phyloP scores from a whole-genome alignment of 2,113 vertebrate species.

The Marcusenius ussheri region DNA sequence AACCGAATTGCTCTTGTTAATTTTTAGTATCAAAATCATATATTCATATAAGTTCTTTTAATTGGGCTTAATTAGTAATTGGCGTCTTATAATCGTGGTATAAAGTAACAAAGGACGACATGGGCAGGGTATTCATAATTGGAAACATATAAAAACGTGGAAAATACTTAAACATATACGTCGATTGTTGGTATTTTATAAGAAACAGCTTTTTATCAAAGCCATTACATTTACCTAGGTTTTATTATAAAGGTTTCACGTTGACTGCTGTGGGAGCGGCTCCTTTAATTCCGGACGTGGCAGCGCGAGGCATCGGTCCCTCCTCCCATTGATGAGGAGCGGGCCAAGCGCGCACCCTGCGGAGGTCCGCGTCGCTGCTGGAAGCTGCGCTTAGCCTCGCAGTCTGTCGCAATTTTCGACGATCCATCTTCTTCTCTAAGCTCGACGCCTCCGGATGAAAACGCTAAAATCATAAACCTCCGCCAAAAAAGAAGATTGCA shows the following conservation, averaged over 20 bases:
- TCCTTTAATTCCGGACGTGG: constrained; percentile 64
- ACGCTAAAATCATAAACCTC: not conserved
- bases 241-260: constrained; percentile 26
- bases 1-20: not conserved
- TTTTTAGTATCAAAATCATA: not conserved
- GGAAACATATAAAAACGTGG: not conserved
- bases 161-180: not conserved
- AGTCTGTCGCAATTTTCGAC: constrained; percentile 5
- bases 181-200: not conserved
- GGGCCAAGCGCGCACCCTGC: constrained; percentile 47
- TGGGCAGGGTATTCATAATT: not conserved
- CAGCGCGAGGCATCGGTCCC: constrained; percentile 67
- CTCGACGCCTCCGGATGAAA: not conserved
- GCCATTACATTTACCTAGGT: not conserved
- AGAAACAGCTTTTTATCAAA: not conserved
- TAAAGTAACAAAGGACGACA: not conserved
- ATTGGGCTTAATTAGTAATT: not conserved
- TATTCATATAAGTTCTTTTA: not conserved
- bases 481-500: not conserved
- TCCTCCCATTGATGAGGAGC: constrained; percentile 60
- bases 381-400: constrained; percentile 13
- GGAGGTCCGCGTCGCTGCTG: constrained; percentile 4
- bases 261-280: constrained; percentile 39
- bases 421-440: not conserved
- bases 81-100: not conserved